Evolutionary conservation across 2,888 invertebrate genomes (phyloP).

Genomic region (Colletes collaris): DNA sequence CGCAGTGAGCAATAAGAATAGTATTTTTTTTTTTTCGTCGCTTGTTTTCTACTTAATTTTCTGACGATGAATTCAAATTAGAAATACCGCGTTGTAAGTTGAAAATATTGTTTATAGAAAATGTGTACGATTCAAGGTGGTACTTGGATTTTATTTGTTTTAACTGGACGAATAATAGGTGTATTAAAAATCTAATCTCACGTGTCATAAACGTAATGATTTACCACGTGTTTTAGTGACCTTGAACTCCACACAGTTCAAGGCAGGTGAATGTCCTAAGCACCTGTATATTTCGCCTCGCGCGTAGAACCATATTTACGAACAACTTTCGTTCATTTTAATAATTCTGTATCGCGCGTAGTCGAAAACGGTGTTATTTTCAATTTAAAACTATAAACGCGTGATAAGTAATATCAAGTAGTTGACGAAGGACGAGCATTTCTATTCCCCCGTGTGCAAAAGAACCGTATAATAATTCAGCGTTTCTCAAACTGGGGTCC

Average conservation of each 20-base stretch:
- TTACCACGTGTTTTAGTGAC: slow-evolving; percentile 58
- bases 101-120: slow-evolving; percentile 7
- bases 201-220: slow-evolving; percentile 9
- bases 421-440: too few species aligned
- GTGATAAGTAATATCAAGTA: too few species aligned
- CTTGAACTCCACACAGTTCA: slow-evolving; percentile 62
- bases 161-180: background rate
- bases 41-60: background rate
- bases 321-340: too few species aligned
- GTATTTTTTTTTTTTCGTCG: background rate
- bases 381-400: background rate
- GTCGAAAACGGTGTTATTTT: background rate
- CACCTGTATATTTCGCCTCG: slow-evolving; percentile 41
- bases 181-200: background rate
- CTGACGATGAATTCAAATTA: background rate
- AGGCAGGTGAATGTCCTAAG: slow-evolving; percentile 66
- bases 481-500: too few species aligned
- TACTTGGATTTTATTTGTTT: background rate
- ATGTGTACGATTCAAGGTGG: background rate
- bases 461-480: too few species aligned
- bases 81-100: background rate
- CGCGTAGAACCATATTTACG: background rate
- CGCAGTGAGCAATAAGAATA: background rate
- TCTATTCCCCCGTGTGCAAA: too few species aligned
- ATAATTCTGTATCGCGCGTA: background rate